Base-by-base conservation (phyloP, 2,888 invertebrate species). In the Thelaira solivaga region DNA sequence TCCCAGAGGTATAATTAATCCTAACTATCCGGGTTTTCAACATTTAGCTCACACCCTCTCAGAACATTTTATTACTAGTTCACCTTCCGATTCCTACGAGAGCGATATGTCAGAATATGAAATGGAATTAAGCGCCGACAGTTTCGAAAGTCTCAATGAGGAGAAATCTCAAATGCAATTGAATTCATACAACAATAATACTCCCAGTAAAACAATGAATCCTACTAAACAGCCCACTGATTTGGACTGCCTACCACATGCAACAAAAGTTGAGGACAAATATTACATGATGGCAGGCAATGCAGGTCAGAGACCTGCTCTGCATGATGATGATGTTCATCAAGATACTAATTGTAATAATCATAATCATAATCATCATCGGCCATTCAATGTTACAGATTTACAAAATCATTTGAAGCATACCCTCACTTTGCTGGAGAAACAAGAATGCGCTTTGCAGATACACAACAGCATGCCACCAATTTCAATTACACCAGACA, bases 1-100 rank as follows among this genome's bases (percentile, higher is more conserved):
- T 84, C 92, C 92, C 67, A 91, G 93, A 82, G 94, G 95, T 81
- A 94, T 95, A 82, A 93, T 94, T 84, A 95, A 95, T 90, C 95
- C 95, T 59, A 95, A 95, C 89, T 95, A 95, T 89, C 93, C 95
- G 20, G 95, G 95, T 69, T 95, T 95, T 88, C 94, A 95, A 86
- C 94, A 95, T 88, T 91, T 95, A 84, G 95, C 94, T 16, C 93
- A 94, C 84, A 93, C 93, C 76, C 90, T 94, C 82, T 92, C 88
- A 82, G 86, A 88, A 83, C 88, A 86, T 82, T 88, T 85, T 79
- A 85, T 86, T 53, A 81, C 73, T 59, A 83, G 84, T 80, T 89
- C 88, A 75, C 90, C 89, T 73, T 85, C 86, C 67, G 86, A 86
- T 79, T 84, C 84, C 24, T 88, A 89, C 74, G 88, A 88, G 67